phyloP scores from a whole-genome alignment of 2,797 vertebrate species.

The Anguilla marmorata region DNA sequence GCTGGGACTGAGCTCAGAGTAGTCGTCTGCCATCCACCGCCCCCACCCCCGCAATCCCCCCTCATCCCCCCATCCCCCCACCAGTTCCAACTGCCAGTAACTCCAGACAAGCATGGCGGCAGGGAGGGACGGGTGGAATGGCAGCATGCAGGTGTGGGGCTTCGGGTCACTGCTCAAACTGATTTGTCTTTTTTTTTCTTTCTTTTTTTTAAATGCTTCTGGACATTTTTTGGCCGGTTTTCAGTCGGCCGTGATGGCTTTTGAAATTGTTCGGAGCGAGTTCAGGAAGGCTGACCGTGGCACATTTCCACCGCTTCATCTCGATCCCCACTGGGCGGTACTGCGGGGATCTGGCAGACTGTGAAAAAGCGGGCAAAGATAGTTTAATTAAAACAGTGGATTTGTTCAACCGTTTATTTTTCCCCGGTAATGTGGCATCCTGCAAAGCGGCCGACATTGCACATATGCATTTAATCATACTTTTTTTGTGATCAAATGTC shows the following conservation, averaged over 20 bases:
- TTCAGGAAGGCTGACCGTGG: neutral
- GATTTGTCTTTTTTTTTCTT: neutral
- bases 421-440: neutral
- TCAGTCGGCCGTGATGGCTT: neutral
- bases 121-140: neutral
- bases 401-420: neutral
- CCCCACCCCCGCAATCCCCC: neutral
- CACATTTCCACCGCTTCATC: neutral
- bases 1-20: slow-evolving; percentile 13
- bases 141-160: neutral
- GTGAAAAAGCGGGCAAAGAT: neutral
- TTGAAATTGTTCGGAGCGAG: neutral
- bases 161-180: neutral
- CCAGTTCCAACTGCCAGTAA: neutral
- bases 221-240: neutral
- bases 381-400: slow-evolving; percentile 8
- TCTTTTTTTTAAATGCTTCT: neutral
- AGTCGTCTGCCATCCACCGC: neutral
- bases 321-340: neutral
- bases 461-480: neutral
- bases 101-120: slow-evolving; percentile 4
- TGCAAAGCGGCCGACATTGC: neutral
- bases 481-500: neutral
- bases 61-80: neutral
- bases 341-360: neutral